A percentile compares a stretch with the other conserved stretches of the same genome.
These are phyloP conservation scores for Stegostoma tigrinum DNA, from an alignment of 2,113 vertebrate genomes.

Conservation along the genomic window DNA sequence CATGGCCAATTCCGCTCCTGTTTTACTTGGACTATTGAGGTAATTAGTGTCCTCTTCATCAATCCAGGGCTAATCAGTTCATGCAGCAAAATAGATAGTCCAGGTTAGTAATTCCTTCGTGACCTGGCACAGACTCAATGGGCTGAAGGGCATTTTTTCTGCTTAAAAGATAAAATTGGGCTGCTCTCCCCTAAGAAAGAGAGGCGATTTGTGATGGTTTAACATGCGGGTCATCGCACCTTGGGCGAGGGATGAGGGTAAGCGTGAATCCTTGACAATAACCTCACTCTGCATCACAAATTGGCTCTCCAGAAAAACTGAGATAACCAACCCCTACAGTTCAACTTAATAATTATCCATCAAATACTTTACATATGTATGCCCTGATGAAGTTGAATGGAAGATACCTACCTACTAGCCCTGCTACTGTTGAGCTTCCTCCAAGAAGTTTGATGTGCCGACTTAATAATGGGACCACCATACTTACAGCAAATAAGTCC, in stretches of 20 bases:
- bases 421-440: conserved; percentile 80
- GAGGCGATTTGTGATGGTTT: too few species aligned
- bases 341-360: background rate
- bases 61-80: background rate
- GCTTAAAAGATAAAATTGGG: too few species aligned
- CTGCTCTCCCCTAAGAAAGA: too few species aligned
- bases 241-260: too few species aligned
- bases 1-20: background rate
- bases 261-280: too few species aligned
- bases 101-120: too few species aligned
- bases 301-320: too few species aligned
- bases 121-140: too few species aligned
- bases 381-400: background rate
- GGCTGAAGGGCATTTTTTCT: too few species aligned
- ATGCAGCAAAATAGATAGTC: background rate
- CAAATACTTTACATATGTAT: background rate
- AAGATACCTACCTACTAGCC: conserved; percentile 74
- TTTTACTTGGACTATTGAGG: background rate
- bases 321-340: too few species aligned
- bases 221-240: too few species aligned
- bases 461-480: conserved; percentile 85
- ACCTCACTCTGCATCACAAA: too few species aligned
- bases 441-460: conserved; percentile 84
- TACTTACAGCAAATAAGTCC: conserved; percentile 95
- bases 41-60: background rate